Percentiles rank a stretch among this genome's conserved stretches.
Conservation (phyloP, 2,113 vertebrate species). For the Thryonomys swinderianus region DNA sequence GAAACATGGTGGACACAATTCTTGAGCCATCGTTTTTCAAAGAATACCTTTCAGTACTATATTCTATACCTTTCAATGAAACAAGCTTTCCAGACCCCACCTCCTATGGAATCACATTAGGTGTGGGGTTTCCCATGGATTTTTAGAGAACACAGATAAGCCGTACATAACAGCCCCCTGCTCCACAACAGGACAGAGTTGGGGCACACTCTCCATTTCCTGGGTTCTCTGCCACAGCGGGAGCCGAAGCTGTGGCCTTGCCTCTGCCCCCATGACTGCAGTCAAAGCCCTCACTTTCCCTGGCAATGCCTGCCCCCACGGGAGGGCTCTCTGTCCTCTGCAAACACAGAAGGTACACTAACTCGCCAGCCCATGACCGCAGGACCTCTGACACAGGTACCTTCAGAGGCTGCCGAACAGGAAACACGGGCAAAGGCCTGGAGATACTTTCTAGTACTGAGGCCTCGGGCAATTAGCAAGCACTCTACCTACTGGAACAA, state of each 20-base stretch:
- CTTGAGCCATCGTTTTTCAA: slow-evolving; percentile 2
- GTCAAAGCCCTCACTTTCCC: neutral
- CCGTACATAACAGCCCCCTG: too few relatives aligned
- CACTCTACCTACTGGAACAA: neutral
- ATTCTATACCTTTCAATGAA: slow-evolving; percentile 49
- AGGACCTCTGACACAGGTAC: neutral
- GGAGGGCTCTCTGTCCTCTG: neutral
- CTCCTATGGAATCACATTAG: neutral
- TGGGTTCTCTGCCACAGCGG: neutral
- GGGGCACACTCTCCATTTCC: neutral
- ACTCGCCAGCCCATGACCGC: neutral
- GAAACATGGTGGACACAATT: slow-evolving; percentile 22
- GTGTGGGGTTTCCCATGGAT: neutral
- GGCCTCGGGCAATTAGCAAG: neutral
- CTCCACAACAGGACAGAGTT: neutral
- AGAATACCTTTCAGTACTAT: neutral
- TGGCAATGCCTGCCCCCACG: neutral
- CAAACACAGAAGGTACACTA: neutral
- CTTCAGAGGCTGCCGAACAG: neutral
- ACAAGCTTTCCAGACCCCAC: neutral
- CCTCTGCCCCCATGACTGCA: rapidly evolving
- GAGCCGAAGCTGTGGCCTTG: neutral
- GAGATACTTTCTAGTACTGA: neutral
- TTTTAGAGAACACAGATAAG: neutral
- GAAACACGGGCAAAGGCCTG: neutral